Base-by-base conservation (phyloP, 2,113 vertebrate species). In the Nettapus auritus region DNA sequence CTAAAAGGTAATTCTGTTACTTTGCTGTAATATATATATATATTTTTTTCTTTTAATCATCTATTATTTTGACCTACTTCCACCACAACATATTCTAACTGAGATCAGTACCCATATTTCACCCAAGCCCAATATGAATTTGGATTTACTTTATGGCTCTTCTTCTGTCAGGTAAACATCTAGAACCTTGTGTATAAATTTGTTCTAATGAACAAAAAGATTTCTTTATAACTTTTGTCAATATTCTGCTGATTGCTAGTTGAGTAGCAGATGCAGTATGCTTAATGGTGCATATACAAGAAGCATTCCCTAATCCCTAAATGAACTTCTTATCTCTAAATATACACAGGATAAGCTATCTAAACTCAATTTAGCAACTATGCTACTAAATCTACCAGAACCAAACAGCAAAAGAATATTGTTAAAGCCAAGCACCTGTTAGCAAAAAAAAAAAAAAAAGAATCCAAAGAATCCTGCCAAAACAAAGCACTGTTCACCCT, bases 241-340 rank as follows among this genome's bases (percentile, higher is more conserved):
- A 97, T 98, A 96, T 98, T 98, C 97, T 95, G 94, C 95, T 98
- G 97, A 98, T 97, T 97, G 97, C 97, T 96, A 96, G 97, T 95
- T 98, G 97, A 83, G 97, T 84, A 97, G 97, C 98, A 98, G 98
- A 98, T 98, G 98, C 97, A 97, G 97, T 96, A 63, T 96, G 97
- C 97, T 97, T 98, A 98, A 98, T 98, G 98, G 96, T 96, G 98
- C 98, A 98, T 97, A 98, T 95, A 98, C 94, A 98, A 98, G 97
- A 55, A 97, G 94, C 97, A 98, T 98, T 96, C 97, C 92, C 96
- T 98, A 97, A 98, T 98, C 97, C 98, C 98, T 98, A 98, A 98
- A 98, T 98, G 98, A 98, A 98, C 98, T 98, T 93, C 97, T 97
- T 97, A 95, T 98, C 97, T 97, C 98, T 97, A 98, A 98, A 98